Percentiles rank a stretch among this genome's conserved stretches.
Conservation (phyloP, 2,888 invertebrate genomes). For the Pheosia tremula region DNA sequence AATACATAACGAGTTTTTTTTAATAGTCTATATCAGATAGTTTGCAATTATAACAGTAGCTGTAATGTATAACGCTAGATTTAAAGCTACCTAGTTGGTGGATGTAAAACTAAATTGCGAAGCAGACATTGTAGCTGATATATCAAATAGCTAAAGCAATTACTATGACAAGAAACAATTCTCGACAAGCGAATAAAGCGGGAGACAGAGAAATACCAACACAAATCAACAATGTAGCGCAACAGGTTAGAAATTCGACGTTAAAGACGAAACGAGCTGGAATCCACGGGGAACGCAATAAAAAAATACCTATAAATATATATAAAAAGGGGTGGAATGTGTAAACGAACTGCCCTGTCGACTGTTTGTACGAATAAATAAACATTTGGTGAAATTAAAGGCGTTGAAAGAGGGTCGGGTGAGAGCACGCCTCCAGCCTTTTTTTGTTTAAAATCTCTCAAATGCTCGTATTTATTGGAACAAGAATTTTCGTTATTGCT, state of each 20-base stretch:
- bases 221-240: slow-evolving; percentile 17
- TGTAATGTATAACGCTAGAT: no score
- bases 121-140: background rate
- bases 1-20: background rate
- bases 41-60: background rate
- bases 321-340: slow-evolving; percentile 60
- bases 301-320: slow-evolving; percentile 21
- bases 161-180: background rate
- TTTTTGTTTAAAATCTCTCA: slow-evolving; percentile 44
- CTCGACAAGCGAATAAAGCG: slow-evolving; percentile 3
- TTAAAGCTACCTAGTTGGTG: no score
- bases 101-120: no score
- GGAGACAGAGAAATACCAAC: slow-evolving; percentile 9
- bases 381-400: slow-evolving; percentile 75
- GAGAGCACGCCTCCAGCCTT: slow-evolving; percentile 32
- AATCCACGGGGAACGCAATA: slow-evolving; percentile 36
- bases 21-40: background rate
- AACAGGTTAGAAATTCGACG: slow-evolving; percentile 38
- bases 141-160: background rate
- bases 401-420: slow-evolving; percentile 45
- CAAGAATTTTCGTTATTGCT: slow-evolving; percentile 44
- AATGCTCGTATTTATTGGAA: slow-evolving; percentile 47
- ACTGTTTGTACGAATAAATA: slow-evolving; percentile 71
- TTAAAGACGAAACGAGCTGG: slow-evolving; percentile 26
- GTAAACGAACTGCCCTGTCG: slow-evolving; percentile 64